Percentiles rank a stretch among this genome's conserved stretches.
Conservation (phyloP, 2,888 invertebrate species). For the Aspidiotus rigidus region DNA sequence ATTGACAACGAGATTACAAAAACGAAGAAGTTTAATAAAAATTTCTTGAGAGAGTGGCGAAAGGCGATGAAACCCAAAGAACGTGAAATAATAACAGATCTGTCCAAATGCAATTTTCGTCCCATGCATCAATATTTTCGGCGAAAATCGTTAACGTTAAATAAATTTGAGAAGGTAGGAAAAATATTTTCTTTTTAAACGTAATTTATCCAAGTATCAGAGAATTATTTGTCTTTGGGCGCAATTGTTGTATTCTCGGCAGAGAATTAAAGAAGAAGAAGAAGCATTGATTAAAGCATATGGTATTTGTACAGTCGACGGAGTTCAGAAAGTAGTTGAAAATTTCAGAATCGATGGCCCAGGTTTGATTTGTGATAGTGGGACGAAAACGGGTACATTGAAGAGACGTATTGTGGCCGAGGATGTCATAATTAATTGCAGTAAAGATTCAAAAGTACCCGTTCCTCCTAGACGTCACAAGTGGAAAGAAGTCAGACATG, state of each 20-base stretch:
- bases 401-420: constrained; percentile 84
- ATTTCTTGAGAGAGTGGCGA: constrained; percentile 95
- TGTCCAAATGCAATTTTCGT: constrained; percentile 47
- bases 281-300: constrained; percentile 60
- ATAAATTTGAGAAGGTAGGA: too few species aligned
- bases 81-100: constrained; percentile 71
- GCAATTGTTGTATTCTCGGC: background rate
- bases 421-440: constrained; percentile 96
- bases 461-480: constrained; percentile 79
- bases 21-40: constrained; percentile 85
- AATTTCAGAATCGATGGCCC: constrained; percentile 99
- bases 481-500: constrained; percentile 95
- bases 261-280: too few species aligned
- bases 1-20: constrained; percentile 97
- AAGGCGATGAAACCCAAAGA: constrained; percentile 88
- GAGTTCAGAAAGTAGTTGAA: constrained; percentile 96
- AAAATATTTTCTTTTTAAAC: background rate
- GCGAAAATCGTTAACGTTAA: too few species aligned
- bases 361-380: constrained; percentile 87
- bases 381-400: constrained; percentile 97
- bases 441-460: constrained; percentile 78
- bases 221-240: background rate
- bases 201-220: too few species aligned
- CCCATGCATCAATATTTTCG: too few species aligned
- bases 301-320: constrained; percentile 91